Conservation (phyloP, 2,797 vertebrate genomes). For the Cacajao melanocephalus region DNA sequence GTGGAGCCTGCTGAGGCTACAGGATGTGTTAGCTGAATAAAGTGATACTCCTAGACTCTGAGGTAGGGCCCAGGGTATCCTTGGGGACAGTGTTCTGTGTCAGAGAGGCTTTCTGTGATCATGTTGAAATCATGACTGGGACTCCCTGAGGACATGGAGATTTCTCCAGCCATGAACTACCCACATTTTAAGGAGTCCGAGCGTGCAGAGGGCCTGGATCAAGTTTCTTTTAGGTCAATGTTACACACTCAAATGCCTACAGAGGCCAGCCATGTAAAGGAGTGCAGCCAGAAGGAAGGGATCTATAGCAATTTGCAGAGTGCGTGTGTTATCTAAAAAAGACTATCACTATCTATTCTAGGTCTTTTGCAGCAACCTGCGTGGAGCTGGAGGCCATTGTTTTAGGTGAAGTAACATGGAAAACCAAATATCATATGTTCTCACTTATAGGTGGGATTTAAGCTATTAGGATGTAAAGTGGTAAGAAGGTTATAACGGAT, state of each 20-base stretch:
- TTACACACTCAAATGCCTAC: background rate
- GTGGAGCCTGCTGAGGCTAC: background rate
- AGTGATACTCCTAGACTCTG: background rate
- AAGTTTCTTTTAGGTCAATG: background rate
- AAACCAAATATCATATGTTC: too few species aligned
- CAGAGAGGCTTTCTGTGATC: background rate
- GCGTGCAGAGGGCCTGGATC: background rate
- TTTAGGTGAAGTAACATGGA: too few species aligned
- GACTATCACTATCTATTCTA: background rate
- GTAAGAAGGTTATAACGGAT: too few species aligned
- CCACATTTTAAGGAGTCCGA: background rate
- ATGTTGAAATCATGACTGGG: background rate
- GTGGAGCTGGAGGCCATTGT: too few species aligned
- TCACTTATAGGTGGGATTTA: too few species aligned
- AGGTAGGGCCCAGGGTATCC: background rate
- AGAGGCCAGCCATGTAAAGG: too few species aligned
- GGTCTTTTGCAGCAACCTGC: too few species aligned
- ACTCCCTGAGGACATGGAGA: background rate
- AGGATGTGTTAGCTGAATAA: background rate
- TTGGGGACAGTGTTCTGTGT: background rate
- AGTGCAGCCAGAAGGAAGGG: fast-evolving
- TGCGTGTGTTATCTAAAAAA: background rate
- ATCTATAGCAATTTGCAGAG: background rate
- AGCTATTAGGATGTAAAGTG: too few species aligned
- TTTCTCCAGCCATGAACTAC: background rate